Percentiles rank a stretch among this genome's conserved stretches.
phyloP scores from a whole-genome alignment of 2,797 vertebrate genomes.

The Moxostoma hubbsi region DNA sequence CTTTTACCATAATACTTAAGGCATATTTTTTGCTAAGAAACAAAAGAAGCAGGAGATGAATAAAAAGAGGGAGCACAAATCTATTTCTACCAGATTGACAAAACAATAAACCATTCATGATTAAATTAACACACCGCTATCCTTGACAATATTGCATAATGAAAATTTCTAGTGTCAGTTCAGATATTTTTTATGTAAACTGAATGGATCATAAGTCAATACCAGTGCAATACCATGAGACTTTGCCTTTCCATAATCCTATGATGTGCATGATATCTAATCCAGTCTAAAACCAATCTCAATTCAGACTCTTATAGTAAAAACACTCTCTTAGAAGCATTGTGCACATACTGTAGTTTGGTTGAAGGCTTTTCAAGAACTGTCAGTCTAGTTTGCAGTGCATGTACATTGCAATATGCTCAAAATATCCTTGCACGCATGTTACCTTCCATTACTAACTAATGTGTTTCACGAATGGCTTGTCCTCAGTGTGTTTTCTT shows the following conservation, averaged over 20 bases:
- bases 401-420: not conserved
- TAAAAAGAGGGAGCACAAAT: not conserved
- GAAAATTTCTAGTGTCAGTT: slow-evolving; percentile 12
- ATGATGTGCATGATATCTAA: slow-evolving; percentile 5
- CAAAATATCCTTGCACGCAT: not conserved
- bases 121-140: not conserved
- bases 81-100: not conserved
- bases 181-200: slow-evolving; percentile 16
- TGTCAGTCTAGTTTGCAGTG: not conserved
- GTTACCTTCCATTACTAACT: not conserved
- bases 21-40: not conserved
- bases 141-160: not conserved
- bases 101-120: not conserved
- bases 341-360: not conserved
- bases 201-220: slow-evolving; percentile 27
- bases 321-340: not conserved
- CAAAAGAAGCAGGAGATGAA: not conserved
- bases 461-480: not conserved
- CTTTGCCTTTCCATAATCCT: slow-evolving; percentile 31
- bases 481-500: slow-evolving; percentile 29
- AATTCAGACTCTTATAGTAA: not conserved
- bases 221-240: slow-evolving; percentile 30
- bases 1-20: not conserved
- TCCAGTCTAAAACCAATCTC: slow-evolving; percentile 22
- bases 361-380: not conserved